A percentile compares a stretch with the other conserved stretches of the same genome.
phyloP scores from a whole-genome alignment of 2,113 vertebrate species.

The Tichodroma muraria region DNA sequence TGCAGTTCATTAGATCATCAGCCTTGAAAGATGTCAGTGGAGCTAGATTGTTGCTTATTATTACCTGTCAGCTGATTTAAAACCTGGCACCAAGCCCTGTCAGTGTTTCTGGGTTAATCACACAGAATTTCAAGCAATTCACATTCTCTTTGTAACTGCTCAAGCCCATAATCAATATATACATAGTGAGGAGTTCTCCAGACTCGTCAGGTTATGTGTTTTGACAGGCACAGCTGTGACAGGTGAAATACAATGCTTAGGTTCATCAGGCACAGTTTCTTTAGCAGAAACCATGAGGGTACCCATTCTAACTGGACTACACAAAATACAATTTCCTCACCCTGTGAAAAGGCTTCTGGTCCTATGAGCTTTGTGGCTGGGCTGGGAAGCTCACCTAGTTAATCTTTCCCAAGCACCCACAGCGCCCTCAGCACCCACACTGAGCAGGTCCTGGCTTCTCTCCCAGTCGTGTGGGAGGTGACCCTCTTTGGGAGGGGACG shows the following conservation, averaged over 20 bases:
- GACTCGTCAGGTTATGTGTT: neutral
- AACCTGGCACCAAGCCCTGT: neutral
- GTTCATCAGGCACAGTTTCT: neutral
- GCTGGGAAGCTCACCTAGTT: neutral
- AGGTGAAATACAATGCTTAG: neutral
- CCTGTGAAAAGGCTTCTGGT: neutral
- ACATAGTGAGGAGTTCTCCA: neutral
- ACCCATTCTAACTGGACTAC: neutral
- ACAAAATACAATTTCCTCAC: neutral
- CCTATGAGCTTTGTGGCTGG: neutral
- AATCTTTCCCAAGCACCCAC: neutral
- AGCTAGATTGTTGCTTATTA: neutral
- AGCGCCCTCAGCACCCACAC: fast-evolving
- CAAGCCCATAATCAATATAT: neutral
- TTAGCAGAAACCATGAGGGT: neutral
- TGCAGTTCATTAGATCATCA: neutral
- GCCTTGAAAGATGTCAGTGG: neutral
- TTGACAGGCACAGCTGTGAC: neutral
- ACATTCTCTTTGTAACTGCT: neutral
- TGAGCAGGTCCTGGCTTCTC: neutral
- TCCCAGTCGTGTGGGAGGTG: neutral
- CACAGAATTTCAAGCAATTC: neutral
- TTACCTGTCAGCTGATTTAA: neutral
- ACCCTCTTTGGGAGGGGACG: neutral
- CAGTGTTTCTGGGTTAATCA: neutral